These are phyloP conservation scores for Phlogophora meticulosa DNA, from an alignment of 2,888 invertebrate species.

Conservation along the genomic window DNA sequence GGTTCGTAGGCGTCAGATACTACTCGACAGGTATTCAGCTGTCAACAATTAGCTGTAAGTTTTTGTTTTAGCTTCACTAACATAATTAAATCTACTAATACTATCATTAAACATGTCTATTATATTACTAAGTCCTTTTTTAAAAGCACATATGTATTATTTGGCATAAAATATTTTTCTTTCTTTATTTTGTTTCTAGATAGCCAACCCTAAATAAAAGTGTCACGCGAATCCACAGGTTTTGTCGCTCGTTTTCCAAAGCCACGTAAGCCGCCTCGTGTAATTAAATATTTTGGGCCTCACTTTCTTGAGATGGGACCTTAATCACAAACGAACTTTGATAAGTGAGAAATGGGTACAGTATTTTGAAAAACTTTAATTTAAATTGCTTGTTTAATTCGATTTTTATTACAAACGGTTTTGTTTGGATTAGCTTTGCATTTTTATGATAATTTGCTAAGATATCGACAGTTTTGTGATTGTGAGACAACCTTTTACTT, in stretches of 20 bases:
- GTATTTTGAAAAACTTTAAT: constrained; percentile 52
- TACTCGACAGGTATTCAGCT: no score
- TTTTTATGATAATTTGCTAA: constrained; percentile 46
- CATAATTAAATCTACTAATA: no score
- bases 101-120: no score
- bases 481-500: neutral
- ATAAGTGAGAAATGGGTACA: constrained; percentile 49
- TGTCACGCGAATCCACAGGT: constrained; percentile 72
- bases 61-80: no score
- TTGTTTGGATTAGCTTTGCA: constrained; percentile 43
- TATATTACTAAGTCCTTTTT: no score
- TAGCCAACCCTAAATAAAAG: constrained; percentile 52
- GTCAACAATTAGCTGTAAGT: no score
- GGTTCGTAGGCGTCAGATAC: no score
- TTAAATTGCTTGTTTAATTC: constrained; percentile 59
- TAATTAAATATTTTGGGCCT: constrained; percentile 68
- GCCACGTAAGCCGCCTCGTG: constrained; percentile 47
- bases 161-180: neutral
- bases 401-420: constrained; percentile 55
- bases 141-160: no score
- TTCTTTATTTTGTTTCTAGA: neutral
- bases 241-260: constrained; percentile 66
- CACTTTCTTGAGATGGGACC: constrained; percentile 61
- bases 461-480: constrained; percentile 40
- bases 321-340: constrained; percentile 65